Base-by-base conservation (phyloP, 2,888 invertebrate genomes). In the Caenorhabditis sp. region DNA sequence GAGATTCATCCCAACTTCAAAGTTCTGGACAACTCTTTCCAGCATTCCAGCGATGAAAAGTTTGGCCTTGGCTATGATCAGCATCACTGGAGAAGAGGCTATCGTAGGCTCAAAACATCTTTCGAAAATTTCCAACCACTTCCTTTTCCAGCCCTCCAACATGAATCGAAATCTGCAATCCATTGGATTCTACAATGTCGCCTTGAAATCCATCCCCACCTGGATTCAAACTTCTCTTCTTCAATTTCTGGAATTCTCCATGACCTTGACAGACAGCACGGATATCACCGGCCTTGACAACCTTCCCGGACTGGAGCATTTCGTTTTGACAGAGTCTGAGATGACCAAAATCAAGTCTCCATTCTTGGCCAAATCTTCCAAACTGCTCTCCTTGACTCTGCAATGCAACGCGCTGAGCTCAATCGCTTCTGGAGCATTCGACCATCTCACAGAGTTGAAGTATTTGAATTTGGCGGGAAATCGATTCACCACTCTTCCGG, bases 391-490 rank as follows among this genome's bases (percentile, higher is more conserved):
- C 1, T 41, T 83, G 19, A 79, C 83, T 4, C 49, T 83, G 0
- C 74, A 83, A 41, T 83, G 83, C 44, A 83, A 83, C 26, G 22
- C 49, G 0, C 79, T 83, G 8, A 64, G 22, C 7, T 44, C 58
- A 7, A 83, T 83, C 14, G 58, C 70, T 4, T 61, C 69, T 7
- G 70, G 63, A 8, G 83, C 83, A 5, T 83, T 83, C 26, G 83
- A 83, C 41, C 74, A 83, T 51, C 31, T 83, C 0, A 49, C 58
- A 0, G 22, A 69, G 6, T 41, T 83, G 8, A 63, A 70, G 28
- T 83, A 49, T 47, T 38, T 83, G 31, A 83, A 83, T 28, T 38
- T 83, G 49, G 83, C 83, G n/a, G 83, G 83, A 28, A 83, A 83
- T 66, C 69, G 69, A 12, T 22, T 83, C 0, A 31, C 58, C n/a